Evolutionary conservation across 2,797 vertebrate genomes (phyloP), one percentile per base, ranked within the genome.

Genomic region (Etheostoma nigrum): DNA sequence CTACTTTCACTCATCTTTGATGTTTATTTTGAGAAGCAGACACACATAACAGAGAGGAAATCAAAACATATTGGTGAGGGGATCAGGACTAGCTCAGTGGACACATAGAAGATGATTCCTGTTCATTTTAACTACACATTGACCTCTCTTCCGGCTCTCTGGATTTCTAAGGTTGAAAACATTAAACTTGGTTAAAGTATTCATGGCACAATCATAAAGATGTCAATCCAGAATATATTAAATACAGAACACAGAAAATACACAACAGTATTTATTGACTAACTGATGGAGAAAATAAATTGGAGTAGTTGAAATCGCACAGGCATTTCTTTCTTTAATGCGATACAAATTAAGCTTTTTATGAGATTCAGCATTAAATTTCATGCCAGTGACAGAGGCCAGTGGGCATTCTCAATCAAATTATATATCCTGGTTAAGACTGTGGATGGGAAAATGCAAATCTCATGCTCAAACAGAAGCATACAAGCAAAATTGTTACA

Each of bases 1-100:
- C 71, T 74, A 61, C 80, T 78, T 84, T 82, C 52, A 62, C n/a
- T 21, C 27, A 67, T 81, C 76, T 88, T 81, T 83, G 74, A 90
- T 77, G 80, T 86, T 65, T 88, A 82, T 54, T 76, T 63, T 81
- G 30, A 74, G 83, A 64, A 51, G 74, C 64, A 62, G 36, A 52
- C 15, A 67, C 66, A 84, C 23, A 72, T 40, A 66, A 74, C 27
- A 67, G 12, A 67, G 40, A 67, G 40, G 45, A n/a, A 65, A 72
- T 62, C 10, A 58, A 52, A 71, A 40, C 4, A 5, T 52, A 65
- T n/a, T 36, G 27, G 8, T 15, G 11, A 61, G 4, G 25, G 47
- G 25, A 69, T 6, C 23, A 14, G 52, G 23, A 27, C 33, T 7
- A 16, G 30, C 23, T 61, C n/a, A 61, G 16, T 42, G 19, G 33